phyloP scores from a whole-genome alignment of 2,888 invertebrate species.

The Argynnis bischoffii region DNA sequence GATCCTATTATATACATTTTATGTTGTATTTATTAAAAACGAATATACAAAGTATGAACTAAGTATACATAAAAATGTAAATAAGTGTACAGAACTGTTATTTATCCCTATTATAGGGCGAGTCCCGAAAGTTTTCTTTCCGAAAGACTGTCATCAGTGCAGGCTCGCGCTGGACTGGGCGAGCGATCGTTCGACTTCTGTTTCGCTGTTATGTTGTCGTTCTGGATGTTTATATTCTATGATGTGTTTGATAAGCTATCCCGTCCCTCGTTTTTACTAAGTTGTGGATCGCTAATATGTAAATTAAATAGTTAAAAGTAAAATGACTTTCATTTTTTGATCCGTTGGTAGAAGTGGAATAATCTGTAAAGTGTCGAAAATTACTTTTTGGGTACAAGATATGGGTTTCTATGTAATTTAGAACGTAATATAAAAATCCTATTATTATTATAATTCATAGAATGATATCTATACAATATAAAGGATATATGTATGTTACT shows the following conservation, averaged over 20 bases:
- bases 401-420: no score
- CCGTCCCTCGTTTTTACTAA: constrained; percentile 74
- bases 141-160: no score
- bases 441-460: no score
- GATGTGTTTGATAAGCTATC: constrained; percentile 67
- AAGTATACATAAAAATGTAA: constrained; percentile 34
- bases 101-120: no score
- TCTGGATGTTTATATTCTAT: constrained; percentile 45
- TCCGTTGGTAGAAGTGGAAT: no score
- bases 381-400: no score
- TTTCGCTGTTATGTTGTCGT: constrained; percentile 40
- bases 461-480: background rate
- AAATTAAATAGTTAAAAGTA: constrained; percentile 54
- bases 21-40: constrained; percentile 15
- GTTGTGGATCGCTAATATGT: constrained; percentile 64
- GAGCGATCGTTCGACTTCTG: constrained; percentile 14
- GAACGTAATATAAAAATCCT: no score
- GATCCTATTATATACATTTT: constrained; percentile 28
- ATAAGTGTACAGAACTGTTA: constrained; percentile 34
- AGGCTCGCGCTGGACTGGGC: background rate
- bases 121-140: no score
- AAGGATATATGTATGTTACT: no score
- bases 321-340: constrained; percentile 26
- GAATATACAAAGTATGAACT: constrained; percentile 19
- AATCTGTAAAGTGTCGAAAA: no score